Percentiles rank a stretch among this genome's conserved stretches.
These are phyloP conservation scores for Hemiscyllium ocellatum DNA, from an alignment of 2,113 vertebrate genomes.

Conservation along the genomic window DNA sequence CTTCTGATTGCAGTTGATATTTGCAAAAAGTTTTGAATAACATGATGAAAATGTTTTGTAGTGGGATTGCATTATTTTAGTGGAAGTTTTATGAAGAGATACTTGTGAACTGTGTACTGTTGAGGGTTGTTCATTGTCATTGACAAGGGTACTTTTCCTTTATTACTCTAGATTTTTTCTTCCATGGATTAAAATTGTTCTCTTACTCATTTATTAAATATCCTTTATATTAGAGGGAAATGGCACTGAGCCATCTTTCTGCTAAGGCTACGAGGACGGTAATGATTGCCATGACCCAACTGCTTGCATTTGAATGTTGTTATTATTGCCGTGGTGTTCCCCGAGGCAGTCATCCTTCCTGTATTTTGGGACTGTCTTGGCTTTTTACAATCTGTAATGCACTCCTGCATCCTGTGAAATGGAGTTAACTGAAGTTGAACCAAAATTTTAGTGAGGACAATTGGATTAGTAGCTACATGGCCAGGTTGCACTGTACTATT, in stretches of 20 bases:
- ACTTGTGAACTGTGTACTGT: background rate
- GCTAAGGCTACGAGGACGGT: slow-evolving; percentile 65
- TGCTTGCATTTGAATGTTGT: slow-evolving; percentile 78
- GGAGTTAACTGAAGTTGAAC: background rate
- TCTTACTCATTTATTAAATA: background rate
- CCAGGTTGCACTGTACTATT: background rate
- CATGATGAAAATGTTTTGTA: background rate
- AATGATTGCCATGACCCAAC: slow-evolving; percentile 73
- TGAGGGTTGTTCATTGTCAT: background rate
- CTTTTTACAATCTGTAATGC: slow-evolving; percentile 45
- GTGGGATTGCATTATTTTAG: background rate
- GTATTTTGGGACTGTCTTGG: slow-evolving; percentile 50
- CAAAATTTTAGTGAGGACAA: background rate
- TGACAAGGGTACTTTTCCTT: background rate
- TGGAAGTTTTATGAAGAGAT: slow-evolving; percentile 1
- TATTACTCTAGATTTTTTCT: background rate
- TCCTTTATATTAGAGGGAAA: background rate
- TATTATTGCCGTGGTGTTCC: slow-evolving; percentile 76
- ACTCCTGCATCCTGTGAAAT: slow-evolving; percentile 38
- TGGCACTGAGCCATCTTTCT: slow-evolving; percentile 72
- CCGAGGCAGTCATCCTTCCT: slow-evolving; percentile 68
- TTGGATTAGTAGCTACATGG: background rate
- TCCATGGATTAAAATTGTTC: background rate
- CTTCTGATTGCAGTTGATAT: background rate
- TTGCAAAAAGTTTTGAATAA: background rate